Evolutionary conservation across 2,797 vertebrate genomes (phyloP).

Genomic region (Picus viridis): DNA sequence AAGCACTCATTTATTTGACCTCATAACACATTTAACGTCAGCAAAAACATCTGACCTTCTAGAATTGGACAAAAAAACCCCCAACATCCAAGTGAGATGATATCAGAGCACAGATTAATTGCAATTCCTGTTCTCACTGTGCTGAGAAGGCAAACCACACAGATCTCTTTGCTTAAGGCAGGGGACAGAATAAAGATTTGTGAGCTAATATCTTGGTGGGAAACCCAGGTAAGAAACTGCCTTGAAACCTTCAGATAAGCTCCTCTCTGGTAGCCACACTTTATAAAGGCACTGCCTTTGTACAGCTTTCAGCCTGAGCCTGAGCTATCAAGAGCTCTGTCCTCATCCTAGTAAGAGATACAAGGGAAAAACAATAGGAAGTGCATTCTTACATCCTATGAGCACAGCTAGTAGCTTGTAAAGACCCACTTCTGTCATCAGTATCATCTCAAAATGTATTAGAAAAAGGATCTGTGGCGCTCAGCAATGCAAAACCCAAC

Average conservation of each 20-base stretch:
- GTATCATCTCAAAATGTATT: background rate
- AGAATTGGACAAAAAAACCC: background rate
- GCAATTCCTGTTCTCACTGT: background rate
- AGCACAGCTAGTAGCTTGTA: background rate
- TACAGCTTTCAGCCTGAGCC: background rate
- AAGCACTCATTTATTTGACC: slow-evolving; percentile 6
- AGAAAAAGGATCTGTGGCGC: background rate
- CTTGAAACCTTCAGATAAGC: background rate
- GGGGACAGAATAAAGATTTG: background rate
- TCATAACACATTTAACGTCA: slow-evolving; percentile 10
- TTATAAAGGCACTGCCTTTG: background rate
- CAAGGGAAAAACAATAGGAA: background rate
- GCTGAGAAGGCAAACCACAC: background rate
- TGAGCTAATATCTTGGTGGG: background rate
- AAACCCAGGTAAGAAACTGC: background rate
- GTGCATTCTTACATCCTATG: background rate
- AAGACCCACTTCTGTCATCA: background rate
- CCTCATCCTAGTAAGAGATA: background rate
- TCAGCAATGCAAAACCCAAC: background rate
- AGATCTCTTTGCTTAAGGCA: background rate
- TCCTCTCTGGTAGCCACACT: background rate
- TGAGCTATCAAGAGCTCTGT: background rate
- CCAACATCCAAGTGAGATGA: background rate
- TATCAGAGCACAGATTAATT: background rate
- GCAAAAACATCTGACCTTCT: background rate